These are phyloP conservation scores for Nezara viridula DNA, from an alignment of 2,888 invertebrate genomes.

Conservation along the genomic window DNA sequence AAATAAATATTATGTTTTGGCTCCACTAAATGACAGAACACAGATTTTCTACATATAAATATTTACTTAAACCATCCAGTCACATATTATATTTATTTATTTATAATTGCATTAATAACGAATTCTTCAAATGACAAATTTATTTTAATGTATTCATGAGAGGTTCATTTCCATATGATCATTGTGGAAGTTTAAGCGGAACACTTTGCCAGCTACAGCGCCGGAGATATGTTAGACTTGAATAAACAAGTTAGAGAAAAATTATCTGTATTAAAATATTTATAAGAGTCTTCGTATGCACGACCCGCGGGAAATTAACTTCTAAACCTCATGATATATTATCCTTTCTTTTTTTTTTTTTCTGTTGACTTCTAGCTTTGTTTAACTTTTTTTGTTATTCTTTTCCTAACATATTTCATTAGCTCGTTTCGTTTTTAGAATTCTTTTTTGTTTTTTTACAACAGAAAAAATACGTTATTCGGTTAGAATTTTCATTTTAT, in stretches of 20 bases:
- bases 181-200: background rate
- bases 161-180: background rate
- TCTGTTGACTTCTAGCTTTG: background rate
- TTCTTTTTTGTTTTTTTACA: background rate
- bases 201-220: background rate
- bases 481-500: too few relatives aligned
- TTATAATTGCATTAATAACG: background rate
- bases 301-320: constrained; percentile 32
- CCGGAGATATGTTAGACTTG: background rate
- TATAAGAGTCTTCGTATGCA: background rate
- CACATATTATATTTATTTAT: too few relatives aligned
- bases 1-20: too few relatives aligned
- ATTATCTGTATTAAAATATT: constrained; percentile 40
- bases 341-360: background rate
- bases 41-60: too few relatives aligned
- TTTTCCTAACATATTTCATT: background rate
- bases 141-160: constrained; percentile 13
- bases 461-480: too few relatives aligned
- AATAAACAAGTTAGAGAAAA: constrained; percentile 40
- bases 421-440: background rate
- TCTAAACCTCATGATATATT: background rate
- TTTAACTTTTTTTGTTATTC: background rate
- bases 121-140: background rate
- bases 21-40: too few relatives aligned
- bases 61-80: too few relatives aligned